phyloP scores from a whole-genome alignment of 2,113 vertebrate species.

The Actenoides hombroni region DNA sequence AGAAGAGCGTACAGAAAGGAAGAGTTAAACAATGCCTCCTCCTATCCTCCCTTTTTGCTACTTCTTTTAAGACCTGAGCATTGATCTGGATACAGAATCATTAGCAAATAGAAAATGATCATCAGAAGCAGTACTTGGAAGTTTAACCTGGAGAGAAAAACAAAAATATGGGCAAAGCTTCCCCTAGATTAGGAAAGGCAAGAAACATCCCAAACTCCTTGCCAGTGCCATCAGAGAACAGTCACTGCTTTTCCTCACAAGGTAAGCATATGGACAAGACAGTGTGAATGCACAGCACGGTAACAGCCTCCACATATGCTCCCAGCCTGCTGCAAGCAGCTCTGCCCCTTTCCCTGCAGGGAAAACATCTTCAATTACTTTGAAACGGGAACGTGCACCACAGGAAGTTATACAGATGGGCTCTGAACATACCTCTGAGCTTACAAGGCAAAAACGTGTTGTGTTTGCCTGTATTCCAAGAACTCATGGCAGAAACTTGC shows the following conservation, averaged over 20 bases:
- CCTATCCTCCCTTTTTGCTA: background rate
- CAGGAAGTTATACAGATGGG: background rate
- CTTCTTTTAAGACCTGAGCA: background rate
- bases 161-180: background rate
- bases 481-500: background rate
- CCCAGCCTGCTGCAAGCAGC: background rate
- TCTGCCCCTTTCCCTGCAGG: background rate
- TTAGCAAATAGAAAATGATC: background rate
- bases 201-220: background rate
- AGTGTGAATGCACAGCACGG: background rate
- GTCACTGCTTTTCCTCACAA: background rate
- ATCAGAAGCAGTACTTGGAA: background rate
- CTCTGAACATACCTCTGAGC: background rate
- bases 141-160: background rate
- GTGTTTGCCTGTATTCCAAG: background rate
- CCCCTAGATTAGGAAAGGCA: background rate
- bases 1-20: background rate
- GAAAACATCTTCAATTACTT: background rate
- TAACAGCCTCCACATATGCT: background rate
- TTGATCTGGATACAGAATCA: background rate
- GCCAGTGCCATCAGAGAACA: background rate
- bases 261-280: background rate
- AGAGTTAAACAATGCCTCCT: background rate
- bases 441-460: background rate
- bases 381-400: background rate